Conservation (phyloP, 2,797 vertebrate genomes). For the Coranthus polyacanthus region DNA sequence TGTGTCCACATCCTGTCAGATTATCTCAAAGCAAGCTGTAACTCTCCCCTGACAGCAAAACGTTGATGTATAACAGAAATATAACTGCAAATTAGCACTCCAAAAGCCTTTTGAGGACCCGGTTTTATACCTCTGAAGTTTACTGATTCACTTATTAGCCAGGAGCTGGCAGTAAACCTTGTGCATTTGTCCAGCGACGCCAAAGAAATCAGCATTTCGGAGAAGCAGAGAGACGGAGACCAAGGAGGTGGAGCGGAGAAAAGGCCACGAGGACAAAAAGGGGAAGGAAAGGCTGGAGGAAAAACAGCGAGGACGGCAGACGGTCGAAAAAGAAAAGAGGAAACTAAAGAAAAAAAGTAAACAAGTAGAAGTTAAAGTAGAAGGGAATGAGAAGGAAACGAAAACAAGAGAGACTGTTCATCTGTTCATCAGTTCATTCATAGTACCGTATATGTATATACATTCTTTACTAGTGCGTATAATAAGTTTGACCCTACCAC, state of each 20-base stretch:
- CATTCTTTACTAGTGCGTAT: no score
- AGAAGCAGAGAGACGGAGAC: conserved; percentile 11
- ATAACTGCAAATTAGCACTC: no score
- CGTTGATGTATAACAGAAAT: no score
- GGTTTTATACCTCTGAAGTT: no score
- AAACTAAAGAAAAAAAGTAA: background rate
- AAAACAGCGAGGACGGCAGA: background rate
- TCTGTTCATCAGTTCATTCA: no score
- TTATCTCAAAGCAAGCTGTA: background rate
- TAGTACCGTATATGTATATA: no score
- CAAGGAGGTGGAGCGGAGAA: background rate
- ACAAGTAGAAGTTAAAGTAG: background rate
- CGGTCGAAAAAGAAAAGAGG: background rate
- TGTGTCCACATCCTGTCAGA: background rate
- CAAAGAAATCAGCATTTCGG: background rate
- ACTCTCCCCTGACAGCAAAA: background rate
- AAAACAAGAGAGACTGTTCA: background rate
- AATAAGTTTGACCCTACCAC: no score
- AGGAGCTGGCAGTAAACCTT: no score
- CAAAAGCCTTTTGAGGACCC: background rate
- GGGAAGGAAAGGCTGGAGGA: background rate
- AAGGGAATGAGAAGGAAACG: no score
- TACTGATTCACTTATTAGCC: no score
- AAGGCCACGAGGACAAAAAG: background rate
- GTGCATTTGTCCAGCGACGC: conserved; percentile 4